Evolutionary conservation across 2,797 vertebrate genomes (phyloP).

Genomic region (Pogonophryne albipinna): DNA sequence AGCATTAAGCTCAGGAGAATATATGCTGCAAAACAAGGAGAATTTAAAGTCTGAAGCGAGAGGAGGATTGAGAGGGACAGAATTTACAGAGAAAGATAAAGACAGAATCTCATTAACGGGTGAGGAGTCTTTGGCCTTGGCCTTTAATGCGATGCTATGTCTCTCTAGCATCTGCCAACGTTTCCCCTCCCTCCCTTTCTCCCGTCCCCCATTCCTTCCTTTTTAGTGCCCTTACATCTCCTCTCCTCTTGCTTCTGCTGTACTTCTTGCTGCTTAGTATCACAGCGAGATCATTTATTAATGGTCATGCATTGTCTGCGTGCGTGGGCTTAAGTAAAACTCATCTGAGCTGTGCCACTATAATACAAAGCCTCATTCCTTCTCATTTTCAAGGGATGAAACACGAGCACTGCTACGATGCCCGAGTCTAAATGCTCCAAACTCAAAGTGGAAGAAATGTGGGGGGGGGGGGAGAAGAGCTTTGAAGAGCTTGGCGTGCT

Average conservation of each 20-base stretch:
- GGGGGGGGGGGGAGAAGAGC: background rate
- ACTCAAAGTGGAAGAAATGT: slow-evolving; percentile 33
- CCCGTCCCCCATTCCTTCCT: slow-evolving; percentile 1
- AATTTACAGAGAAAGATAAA: slow-evolving; percentile 21
- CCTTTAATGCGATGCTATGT: slow-evolving; percentile 71
- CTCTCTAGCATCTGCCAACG: slow-evolving; percentile 55
- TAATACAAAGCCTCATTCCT: slow-evolving; percentile 73
- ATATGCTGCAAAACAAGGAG: background rate
- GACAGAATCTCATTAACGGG: slow-evolving; percentile 69
- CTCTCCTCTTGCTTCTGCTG: slow-evolving; percentile 40
- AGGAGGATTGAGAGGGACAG: slow-evolving; percentile 21
- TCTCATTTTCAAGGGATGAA: slow-evolving; percentile 68
- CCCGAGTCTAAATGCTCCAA: slow-evolving; percentile 45
- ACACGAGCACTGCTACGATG: slow-evolving; percentile 50
- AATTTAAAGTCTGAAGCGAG: slow-evolving; percentile 16
- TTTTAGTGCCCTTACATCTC: slow-evolving; percentile 43
- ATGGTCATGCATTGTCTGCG: slow-evolving; percentile 73
- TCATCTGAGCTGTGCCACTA: slow-evolving; percentile 64
- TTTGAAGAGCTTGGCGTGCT: slow-evolving; percentile 46
- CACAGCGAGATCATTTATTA: slow-evolving; percentile 75
- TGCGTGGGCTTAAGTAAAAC: slow-evolving; percentile 78
- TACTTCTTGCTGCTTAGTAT: slow-evolving; percentile 52
- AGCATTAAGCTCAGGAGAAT: slow-evolving; percentile 21
- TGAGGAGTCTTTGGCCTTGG: slow-evolving; percentile 61
- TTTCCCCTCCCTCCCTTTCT: slow-evolving; percentile 1